Base-by-base conservation (phyloP, 2,888 invertebrate species). In the Plemyria rubiginata region DNA sequence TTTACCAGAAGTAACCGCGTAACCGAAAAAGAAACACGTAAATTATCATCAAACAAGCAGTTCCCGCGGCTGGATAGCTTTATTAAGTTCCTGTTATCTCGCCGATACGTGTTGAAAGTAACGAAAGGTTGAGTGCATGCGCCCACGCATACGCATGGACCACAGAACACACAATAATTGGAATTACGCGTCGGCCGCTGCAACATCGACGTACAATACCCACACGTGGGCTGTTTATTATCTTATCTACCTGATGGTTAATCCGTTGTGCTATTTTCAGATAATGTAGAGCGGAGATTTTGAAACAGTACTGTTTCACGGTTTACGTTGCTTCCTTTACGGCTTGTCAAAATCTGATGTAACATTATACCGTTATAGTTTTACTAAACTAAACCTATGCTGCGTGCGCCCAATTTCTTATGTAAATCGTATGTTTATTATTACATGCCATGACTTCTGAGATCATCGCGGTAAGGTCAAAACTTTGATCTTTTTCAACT, bases 211-310 rank as follows among this genome's bases (percentile, higher is more conserved):
- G 65, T 64, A 62, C 72, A 13, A 13, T 43, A 43, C 45, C 45
- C 11, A 60, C 85, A 86, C 84, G 87, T 89, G 84, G 84, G 84
- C 78, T 82, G 86, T 84, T 82, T 85, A 82, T 84, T 89, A 90
- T 90, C 86, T 89, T 87, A 89, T 90, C 87, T 84, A 79, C 75
- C 77, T 78, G 81, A 78, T 80, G 73, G 82, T 78, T 83, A 84
- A 85, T 83, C 81, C 78, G 72, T 71, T 81, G 83, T 77, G 83
- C 85, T 88, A 87, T 88, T 86, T 87, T 84, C 80, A 84, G 79
- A 79, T 79, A 79, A 81, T 79, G 74, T 81, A 76, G 81, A 79
- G 64, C 81, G 79, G 70, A 76, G 73, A 78, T 87, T 85, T 82
- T 80, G 80, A 79, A 86, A 85, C 76, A 72, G 67, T 67, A 70